phyloP scores from a whole-genome alignment of 2,888 invertebrate species.

The Andrena bucephala region DNA sequence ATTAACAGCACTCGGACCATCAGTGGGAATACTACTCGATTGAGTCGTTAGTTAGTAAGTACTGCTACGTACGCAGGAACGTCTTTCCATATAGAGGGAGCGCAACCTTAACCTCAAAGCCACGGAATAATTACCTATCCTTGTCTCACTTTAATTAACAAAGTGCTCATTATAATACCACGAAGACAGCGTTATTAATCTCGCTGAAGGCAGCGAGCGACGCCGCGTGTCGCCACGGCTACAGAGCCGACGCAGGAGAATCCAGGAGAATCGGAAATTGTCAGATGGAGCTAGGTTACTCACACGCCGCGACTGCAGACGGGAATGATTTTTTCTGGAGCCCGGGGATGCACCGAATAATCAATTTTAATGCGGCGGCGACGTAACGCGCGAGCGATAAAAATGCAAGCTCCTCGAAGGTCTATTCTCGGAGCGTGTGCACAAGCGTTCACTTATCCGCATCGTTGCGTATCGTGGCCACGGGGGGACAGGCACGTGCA shows the following conservation, averaged over 20 bases:
- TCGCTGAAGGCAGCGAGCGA: constrained; percentile 1
- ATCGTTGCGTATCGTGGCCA: constrained; percentile 46
- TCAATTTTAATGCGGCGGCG: constrained; percentile 27
- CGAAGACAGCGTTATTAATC: background rate
- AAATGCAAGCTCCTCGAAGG: constrained; percentile 34
- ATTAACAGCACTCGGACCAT: no score
- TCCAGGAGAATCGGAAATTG: background rate
- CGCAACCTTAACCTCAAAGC: background rate
- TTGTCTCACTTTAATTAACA: constrained; percentile 1
- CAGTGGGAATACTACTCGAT: no score
- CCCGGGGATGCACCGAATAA: constrained; percentile 1
- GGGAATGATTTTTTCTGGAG: constrained; percentile 24
- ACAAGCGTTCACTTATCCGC: constrained; percentile 37
- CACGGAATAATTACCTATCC: background rate
- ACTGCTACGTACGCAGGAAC: background rate
- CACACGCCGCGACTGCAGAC: background rate
- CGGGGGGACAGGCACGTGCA: constrained; percentile 44
- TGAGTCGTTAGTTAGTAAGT: background rate
- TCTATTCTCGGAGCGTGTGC: constrained; percentile 29
- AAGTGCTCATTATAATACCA: background rate
- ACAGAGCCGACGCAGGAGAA: background rate
- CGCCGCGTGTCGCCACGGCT: background rate
- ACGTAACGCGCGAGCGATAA: constrained; percentile 30
- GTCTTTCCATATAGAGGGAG: background rate
- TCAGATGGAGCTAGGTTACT: no score